Conservation (phyloP, 1,140 invertebrate genomes). For the Rhagoletis pomonella region DNA sequence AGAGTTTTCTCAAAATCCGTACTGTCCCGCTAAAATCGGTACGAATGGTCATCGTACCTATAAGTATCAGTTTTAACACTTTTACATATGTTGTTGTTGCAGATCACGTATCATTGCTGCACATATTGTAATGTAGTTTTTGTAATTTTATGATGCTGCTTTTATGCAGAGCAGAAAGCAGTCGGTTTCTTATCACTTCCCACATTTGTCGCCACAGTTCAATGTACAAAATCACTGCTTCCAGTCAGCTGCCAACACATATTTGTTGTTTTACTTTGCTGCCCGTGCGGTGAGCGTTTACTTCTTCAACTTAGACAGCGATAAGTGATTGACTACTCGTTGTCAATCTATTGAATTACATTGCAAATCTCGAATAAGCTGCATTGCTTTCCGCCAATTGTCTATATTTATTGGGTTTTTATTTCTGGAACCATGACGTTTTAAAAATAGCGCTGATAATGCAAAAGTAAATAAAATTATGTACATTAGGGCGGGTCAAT, state of each 20-base stretch:
- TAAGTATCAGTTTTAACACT: too few species aligned
- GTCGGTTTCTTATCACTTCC: background rate
- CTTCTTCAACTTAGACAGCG: slow-evolving; percentile 6
- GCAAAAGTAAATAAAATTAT: too few species aligned
- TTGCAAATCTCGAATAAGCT: background rate
- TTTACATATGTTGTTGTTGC: too few species aligned
- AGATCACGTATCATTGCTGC: too few species aligned
- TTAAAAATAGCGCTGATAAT: slow-evolving; percentile 4
- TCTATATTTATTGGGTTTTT: slow-evolving; percentile 11
- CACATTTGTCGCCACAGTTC: background rate
- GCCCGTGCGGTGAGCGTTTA: background rate
- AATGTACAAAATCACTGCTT: background rate
- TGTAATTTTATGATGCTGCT: too few species aligned
- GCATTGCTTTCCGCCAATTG: background rate
- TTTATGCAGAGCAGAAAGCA: too few species aligned
- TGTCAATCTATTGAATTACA: background rate
- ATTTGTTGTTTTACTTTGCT: background rate
- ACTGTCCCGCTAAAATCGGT: too few species aligned
- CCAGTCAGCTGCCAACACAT: background rate
- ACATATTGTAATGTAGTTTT: too few species aligned
- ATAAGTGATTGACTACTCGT: background rate
- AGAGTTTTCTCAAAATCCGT: too few species aligned
- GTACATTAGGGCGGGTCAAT: too few species aligned
- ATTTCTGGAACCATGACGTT: slow-evolving; percentile 5
- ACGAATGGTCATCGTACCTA: too few species aligned